Evolutionary conservation across 2,797 vertebrate genomes (phyloP), one percentile per base, ranked within the genome.

Genomic region (Paedocypris micromegethes): DNA sequence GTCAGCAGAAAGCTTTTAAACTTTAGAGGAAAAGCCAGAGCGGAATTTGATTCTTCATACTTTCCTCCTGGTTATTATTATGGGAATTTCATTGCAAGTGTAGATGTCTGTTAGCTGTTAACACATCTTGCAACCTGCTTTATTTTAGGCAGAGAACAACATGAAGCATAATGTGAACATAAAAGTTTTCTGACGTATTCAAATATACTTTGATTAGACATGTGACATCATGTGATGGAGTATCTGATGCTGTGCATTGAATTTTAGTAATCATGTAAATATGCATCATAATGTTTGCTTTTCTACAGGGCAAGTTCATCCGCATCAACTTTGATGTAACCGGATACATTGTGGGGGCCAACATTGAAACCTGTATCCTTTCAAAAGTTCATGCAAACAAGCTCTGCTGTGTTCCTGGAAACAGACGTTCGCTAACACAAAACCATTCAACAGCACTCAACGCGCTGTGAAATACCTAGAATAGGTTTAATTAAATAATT

Each of bases 261-360:
- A 23, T 23, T 23, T 23, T 23, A 23, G 23, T 23, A 23, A 23
- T 23, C 1, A 1, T 23, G 23, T 46, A 58, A 62, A 9, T 23
- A 3, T 2, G 5, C 6, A 41, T 23, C 4, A 8, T 88, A 91
- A 38, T 37, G 2, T 71, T 64, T 23, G 6, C 76, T 39, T 65
- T 46, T 72, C 8, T 75, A 58, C 88, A 98, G 96, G 96, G 96
- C 45, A 98, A 98, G 81, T 98, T 98, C 84, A 97, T 98, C 85
- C 94, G 94, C 73, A 95, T 98, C 81, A 98, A 98, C 89, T 98
- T 98, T 3, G 96, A 98, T 0, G 96, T 97, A 76, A 95, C 96
- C 0, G 96, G 95, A 7, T 98, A 92, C 77, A 93, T 92, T 2
- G 90, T 92, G 53, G 91, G 91, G 75, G 91, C 90, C 87, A 93